These are phyloP conservation scores for Bucco capensis DNA, from an alignment of 2,113 vertebrate species.

Conservation along the genomic window DNA sequence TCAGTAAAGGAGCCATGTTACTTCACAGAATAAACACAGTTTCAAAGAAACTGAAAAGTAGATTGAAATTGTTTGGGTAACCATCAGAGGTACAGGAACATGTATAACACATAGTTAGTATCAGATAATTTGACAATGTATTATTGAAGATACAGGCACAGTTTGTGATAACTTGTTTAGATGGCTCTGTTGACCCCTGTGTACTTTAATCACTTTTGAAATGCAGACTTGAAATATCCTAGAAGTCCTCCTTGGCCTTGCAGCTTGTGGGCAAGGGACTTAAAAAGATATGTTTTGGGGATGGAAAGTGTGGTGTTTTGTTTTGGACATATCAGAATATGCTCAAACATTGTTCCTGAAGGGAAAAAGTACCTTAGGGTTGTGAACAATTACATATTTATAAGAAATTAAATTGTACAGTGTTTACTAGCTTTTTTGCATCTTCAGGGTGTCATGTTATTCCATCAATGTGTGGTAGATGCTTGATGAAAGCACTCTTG, in stretches of 20 bases:
- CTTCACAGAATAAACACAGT: not conserved
- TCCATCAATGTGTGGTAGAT: not conserved
- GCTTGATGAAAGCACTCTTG: not conserved
- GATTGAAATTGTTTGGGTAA: not conserved
- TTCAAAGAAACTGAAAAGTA: not conserved
- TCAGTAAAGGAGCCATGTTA: not conserved
- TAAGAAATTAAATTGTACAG: not conserved
- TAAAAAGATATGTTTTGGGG: not conserved
- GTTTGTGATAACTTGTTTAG: not conserved
- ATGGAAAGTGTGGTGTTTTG: not conserved
- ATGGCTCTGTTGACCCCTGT: not conserved
- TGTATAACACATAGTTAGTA: not conserved
- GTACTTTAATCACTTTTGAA: not conserved
- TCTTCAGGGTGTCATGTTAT: accelerated
- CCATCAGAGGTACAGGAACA: not conserved
- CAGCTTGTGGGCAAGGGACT: not conserved
- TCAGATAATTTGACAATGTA: not conserved
- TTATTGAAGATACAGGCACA: not conserved
- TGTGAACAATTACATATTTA: not conserved
- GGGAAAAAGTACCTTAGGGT: not conserved
- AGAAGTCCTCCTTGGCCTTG: not conserved
- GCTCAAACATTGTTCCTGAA: not conserved
- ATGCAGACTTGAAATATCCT: not conserved
- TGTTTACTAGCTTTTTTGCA: not conserved
- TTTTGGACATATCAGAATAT: not conserved